These are phyloP conservation scores for Cremastobaeus sp. DNA, from an alignment of 2,888 invertebrate genomes.

Conservation along the genomic window DNA sequence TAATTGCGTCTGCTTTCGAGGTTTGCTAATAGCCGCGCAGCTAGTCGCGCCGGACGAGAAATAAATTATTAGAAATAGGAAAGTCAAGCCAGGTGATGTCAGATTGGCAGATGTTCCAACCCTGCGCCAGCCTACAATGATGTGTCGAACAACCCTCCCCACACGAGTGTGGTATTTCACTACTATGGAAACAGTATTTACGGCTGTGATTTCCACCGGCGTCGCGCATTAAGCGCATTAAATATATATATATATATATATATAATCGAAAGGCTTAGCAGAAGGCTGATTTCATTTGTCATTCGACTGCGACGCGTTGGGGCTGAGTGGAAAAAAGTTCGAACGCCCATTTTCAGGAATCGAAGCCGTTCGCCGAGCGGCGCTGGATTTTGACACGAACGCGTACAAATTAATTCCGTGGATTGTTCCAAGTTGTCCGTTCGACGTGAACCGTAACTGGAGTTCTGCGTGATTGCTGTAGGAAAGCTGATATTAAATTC, in stretches of 20 bases:
- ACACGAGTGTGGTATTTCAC: conserved; percentile 33
- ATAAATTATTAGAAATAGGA: conserved; percentile 73
- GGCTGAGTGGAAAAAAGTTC: no score
- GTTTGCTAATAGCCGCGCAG: conserved; percentile 35
- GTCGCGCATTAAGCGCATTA: conserved; percentile 21
- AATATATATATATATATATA: no score
- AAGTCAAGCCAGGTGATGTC: conserved; percentile 73
- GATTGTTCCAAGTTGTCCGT: conserved; percentile 8
- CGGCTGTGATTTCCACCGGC: conserved; percentile 47
- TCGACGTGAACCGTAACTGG: conserved; percentile 14
- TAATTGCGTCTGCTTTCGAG: conserved; percentile 35
- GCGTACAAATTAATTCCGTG: background rate
- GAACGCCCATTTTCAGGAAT: no score
- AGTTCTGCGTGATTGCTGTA: conserved; percentile 35
- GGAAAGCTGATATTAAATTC: conserved; percentile 55
- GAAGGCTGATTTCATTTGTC: no score
- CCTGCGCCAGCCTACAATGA: conserved; percentile 63
- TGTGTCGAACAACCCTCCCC: conserved; percentile 61
- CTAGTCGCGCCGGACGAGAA: conserved; percentile 55
- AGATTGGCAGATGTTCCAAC: conserved; percentile 74
- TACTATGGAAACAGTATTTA: conserved; percentile 48
- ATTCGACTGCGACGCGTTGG: no score
- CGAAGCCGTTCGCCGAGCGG: no score
- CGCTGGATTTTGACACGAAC: no score
- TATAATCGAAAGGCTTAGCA: no score